Evolutionary conservation across 2,888 invertebrate genomes (phyloP), one percentile per base, ranked within the genome.

Genomic region (Melipona beecheii): DNA sequence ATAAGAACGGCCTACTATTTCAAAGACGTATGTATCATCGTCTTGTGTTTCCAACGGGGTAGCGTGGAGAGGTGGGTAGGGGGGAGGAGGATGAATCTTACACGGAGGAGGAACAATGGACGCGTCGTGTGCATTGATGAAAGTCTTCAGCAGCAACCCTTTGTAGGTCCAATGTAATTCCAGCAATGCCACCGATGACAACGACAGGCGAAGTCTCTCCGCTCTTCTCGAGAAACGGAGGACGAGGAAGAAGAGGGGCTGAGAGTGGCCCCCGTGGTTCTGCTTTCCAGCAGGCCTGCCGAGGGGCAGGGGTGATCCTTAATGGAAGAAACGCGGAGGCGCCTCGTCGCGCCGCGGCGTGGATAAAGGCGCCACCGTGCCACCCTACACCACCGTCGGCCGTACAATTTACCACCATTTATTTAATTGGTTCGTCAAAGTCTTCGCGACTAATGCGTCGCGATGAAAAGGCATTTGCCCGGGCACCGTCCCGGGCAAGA

Each of bases 371-470:
- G 90, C 75, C 88, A 60, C 68, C 84, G 60, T 60, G 81, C 60
- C 74, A 70, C 56, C n/a, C 56, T 58, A 58, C 73, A 58, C 78
- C 73, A 43, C 50, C 73, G 52, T 31, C 85, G 69, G 56, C 66
- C 75, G 80, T 87, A 90, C 89, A 89, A 91, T 92, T 91, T 86
- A 80, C 79, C 78, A 84, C 89, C 91, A 91, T 91, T 92, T 91
- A 89, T 90, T 89, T 91, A 90, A 91, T 91, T 91, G 91, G 84
- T 91, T 91, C 90, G 84, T 90, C 90, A 86, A 88, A 85, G 81
- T 86, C 81, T 49, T 43, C 6, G 77, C 72, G 84, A 75, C 77
- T 85, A 86, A 87, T 85, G 83, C 87, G 71, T 73, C 60, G 54
- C 82, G 86, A 90, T 87, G 89, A 89, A 88, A 88, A 89, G 85